These are phyloP conservation scores for Corythornis leucogaster DNA, from an alignment of 2,797 vertebrate genomes.

Conservation along the genomic window DNA sequence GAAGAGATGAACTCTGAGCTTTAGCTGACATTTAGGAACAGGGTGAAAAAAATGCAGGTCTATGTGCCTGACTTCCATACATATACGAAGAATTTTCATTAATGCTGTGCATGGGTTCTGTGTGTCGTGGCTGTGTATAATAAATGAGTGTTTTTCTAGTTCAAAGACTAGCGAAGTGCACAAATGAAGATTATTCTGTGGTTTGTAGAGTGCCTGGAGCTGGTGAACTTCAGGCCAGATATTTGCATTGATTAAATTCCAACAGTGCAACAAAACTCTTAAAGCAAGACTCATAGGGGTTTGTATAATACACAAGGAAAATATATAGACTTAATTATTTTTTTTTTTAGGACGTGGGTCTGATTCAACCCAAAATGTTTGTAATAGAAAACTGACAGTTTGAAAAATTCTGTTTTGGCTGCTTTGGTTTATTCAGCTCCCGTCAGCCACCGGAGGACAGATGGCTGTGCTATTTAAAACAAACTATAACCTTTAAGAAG, in stretches of 20 bases:
- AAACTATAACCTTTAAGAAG: slow-evolving; percentile 72
- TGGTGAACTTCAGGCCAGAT: background rate
- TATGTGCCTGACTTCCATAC: rapidly evolving
- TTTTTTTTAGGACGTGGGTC: background rate
- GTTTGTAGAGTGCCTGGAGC: background rate
- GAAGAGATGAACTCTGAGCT: background rate
- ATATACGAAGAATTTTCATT: background rate
- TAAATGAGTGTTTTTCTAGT: background rate
- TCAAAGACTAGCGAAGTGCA: background rate
- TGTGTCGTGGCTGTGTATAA: background rate
- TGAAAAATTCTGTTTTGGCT: slow-evolving; percentile 57
- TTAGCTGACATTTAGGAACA: background rate
- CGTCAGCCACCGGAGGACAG: slow-evolving; percentile 56
- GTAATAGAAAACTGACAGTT: slow-evolving; percentile 1
- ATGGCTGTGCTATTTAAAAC: slow-evolving; percentile 76
- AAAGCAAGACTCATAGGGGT: background rate
- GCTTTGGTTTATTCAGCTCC: slow-evolving; percentile 45
- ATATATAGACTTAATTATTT: background rate
- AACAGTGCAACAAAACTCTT: background rate
- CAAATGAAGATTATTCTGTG: background rate
- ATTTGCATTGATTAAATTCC: background rate
- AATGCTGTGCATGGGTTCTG: background rate
- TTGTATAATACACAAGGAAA: background rate
- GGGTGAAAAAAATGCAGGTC: background rate
- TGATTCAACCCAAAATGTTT: background rate